A percentile compares a stretch with the other conserved stretches of the same genome.
phyloP scores from a whole-genome alignment of 2,797 vertebrate genomes.

The Paramormyrops hopkinsi region DNA sequence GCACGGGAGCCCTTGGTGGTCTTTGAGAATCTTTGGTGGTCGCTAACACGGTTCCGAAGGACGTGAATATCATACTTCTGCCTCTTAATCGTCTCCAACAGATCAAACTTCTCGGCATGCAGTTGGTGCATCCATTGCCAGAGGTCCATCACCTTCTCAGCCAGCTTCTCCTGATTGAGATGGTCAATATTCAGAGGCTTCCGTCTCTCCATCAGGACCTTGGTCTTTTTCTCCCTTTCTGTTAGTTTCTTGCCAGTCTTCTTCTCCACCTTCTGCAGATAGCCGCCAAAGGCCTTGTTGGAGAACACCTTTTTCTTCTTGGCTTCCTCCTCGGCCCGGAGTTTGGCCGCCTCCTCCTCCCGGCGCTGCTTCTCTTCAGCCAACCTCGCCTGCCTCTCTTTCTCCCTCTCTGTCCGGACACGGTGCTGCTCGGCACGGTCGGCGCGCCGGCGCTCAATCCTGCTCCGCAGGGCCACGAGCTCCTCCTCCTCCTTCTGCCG shows the following conservation, averaged over 20 bases:
- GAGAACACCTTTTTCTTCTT: constrained; percentile 69
- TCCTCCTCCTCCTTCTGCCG: constrained; percentile 75
- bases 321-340: constrained; percentile 63
- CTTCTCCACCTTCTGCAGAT: constrained; percentile 69
- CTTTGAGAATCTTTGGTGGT: constrained; percentile 67
- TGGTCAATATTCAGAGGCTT: constrained; percentile 71
- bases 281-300: constrained; percentile 68
- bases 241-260: constrained; percentile 71
- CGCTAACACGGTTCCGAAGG: constrained; percentile 64
- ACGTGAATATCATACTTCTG: constrained; percentile 71
- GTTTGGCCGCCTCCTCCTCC: constrained; percentile 62
- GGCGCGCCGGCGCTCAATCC: constrained; percentile 60
- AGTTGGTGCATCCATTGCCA: constrained; percentile 65
- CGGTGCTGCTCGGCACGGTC: constrained; percentile 66
- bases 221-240: constrained; percentile 68
- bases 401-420: constrained; percentile 55
- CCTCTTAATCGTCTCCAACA: constrained; percentile 62
- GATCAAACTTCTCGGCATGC: constrained; percentile 66
- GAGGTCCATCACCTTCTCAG: constrained; percentile 64
- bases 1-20: constrained; percentile 47
- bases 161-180: constrained; percentile 65
- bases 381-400: constrained; percentile 49
- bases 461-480: constrained; percentile 54
- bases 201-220: constrained; percentile 61
- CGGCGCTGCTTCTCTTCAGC: constrained; percentile 58